A percentile compares a stretch with the other conserved stretches of the same genome.
These are phyloP conservation scores for Platycercus adscitus DNA, from an alignment of 2,113 vertebrate species.

Conservation along the genomic window DNA sequence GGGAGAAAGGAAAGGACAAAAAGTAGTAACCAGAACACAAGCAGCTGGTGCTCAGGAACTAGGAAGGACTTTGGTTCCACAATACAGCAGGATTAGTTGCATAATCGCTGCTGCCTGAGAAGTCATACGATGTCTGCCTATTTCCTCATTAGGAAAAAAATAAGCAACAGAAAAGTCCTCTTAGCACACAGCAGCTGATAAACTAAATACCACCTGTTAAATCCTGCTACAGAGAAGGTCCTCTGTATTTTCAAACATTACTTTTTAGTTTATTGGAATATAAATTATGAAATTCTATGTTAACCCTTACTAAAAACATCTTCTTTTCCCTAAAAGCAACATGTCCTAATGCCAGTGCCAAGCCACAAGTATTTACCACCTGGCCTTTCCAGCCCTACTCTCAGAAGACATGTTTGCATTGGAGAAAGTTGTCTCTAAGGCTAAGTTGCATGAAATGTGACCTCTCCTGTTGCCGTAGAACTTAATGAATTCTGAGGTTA, in stretches of 20 bases:
- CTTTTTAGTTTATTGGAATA: neutral
- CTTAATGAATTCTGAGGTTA: neutral
- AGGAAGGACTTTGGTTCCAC: neutral
- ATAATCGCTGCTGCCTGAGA: slow-evolving; percentile 13
- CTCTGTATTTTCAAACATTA: neutral
- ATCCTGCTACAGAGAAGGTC: neutral
- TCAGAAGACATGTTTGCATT: neutral
- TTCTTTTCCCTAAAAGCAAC: neutral
- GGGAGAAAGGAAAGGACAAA: neutral
- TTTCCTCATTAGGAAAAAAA: slow-evolving; percentile 17
- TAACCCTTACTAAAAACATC: neutral
- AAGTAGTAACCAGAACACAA: neutral
- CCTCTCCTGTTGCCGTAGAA: neutral
- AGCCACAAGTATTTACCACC: slow-evolving; percentile 10
- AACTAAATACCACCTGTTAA: neutral
- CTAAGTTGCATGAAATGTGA: neutral
- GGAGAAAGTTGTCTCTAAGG: neutral
- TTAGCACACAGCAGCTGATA: neutral
- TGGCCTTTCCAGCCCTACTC: neutral
- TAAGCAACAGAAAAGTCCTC: neutral
- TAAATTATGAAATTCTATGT: neutral
- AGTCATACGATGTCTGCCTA: slow-evolving; percentile 30
- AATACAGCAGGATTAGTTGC: slow-evolving; percentile 44
- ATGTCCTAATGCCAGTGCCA: neutral
- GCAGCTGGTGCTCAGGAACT: slow-evolving; percentile 41